Evolutionary conservation across 2,888 invertebrate genomes (phyloP), one percentile per base, ranked within the genome.

Genomic region (Zygothrica quintamaculata): DNA sequence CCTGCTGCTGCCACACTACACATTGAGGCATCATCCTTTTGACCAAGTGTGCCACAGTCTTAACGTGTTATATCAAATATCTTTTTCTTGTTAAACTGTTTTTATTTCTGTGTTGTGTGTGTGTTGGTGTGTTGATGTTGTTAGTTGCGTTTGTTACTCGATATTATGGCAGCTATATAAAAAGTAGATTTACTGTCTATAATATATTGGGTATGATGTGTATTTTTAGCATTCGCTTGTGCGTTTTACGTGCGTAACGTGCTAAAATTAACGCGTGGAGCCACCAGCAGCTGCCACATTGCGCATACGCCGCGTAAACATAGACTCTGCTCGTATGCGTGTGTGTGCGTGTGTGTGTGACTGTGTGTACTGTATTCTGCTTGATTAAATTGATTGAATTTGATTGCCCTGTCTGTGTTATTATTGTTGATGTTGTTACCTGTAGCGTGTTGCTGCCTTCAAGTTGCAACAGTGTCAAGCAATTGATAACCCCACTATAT

Each of bases 341-440:
- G 67, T 79, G 57, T 70, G 69, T 50, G 42, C 22, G 22, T 22
- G 6, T 22, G 8, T 39, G n/a, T 26, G 4, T 52, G 60, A 56
- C 56, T 56, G 59, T 42, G 31, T 15, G 44, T 53, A 26, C 26
- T 31, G 44, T 62, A 25, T 43, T 42, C 58, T 48, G 53, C 60
- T 74, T 84, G 84, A 86, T 82, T 84, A 80, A 82, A 82, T 82
- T 82, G 84, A 84, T 86, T 82, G 77, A 84, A 86, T 84, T 82
- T 75, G 81, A 86, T 86, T 82, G 77, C 74, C 74, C 9, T 43
- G 33, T 43, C 58, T 55, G 47, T 53, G 59, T 42, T 67, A 43
- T 18, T 29, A 44, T 13, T 31, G 26, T 44, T 31, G 15, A n/a
- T n/a, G n/a, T 5, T 18, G 36, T 25, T 15, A 3, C 36, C 11